A percentile compares a stretch with the other conserved stretches of the same genome.
Conservation (phyloP, 2,888 invertebrate genomes). For the Apotomis capreana region DNA sequence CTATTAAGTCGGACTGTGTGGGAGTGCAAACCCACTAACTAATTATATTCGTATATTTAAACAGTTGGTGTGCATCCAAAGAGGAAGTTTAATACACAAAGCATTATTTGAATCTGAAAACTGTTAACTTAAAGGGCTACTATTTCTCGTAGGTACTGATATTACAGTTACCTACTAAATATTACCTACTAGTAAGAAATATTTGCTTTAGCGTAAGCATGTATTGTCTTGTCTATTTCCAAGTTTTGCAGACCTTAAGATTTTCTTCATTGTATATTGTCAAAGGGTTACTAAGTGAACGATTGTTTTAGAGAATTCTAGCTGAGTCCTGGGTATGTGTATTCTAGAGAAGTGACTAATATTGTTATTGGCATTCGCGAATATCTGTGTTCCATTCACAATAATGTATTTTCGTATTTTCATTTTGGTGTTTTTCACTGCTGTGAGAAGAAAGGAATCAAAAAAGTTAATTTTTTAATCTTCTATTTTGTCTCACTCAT, state of each 20-base stretch:
- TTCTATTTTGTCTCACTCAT: too few species aligned
- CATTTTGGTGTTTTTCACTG: too few species aligned
- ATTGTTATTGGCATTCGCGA: too few species aligned
- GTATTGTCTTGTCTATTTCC: slow-evolving; percentile 26
- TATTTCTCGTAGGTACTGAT: neutral
- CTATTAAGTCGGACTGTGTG: too few species aligned
- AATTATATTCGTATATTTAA: too few species aligned
- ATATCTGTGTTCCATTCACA: too few species aligned
- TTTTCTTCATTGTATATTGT: slow-evolving; percentile 11
- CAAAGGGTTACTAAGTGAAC: slow-evolving; percentile 17
- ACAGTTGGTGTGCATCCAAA: too few species aligned
- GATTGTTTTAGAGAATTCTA: slow-evolving; percentile 29
- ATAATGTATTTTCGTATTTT: too few species aligned
- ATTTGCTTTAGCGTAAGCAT: slow-evolving; percentile 25
- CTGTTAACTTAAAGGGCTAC: neutral
- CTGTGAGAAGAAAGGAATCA: too few species aligned
- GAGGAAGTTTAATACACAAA: too few species aligned
- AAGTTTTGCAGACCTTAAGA: slow-evolving; percentile 16
- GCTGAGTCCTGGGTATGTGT: neutral
- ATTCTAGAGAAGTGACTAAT: neutral
- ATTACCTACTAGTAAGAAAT: neutral
- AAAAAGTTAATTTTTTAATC: too few species aligned
- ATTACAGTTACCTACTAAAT: slow-evolving; percentile 9
- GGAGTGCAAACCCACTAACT: too few species aligned
- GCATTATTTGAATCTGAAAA: neutral